Base-by-base conservation (phyloP, 2,888 invertebrate species). In the Congeria kusceri region DNA sequence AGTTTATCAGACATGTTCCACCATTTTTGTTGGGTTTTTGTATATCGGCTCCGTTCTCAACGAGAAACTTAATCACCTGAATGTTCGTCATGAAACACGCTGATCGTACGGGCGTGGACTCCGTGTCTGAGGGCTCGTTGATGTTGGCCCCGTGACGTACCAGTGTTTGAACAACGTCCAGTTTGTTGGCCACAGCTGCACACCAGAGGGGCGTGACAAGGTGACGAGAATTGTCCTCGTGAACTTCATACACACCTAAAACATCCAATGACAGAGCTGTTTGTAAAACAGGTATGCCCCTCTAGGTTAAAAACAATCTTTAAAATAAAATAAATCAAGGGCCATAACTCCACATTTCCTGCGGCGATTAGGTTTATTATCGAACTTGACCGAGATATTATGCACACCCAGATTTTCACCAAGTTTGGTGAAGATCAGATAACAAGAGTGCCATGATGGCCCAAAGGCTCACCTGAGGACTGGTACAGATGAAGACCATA, bases 1-100 rank as follows among this genome's bases (percentile, higher is more conserved):
- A 96, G 94, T 98, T 98, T 89, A 98, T 98, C 81, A 98, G 95
- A 93, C 98, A 98, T 0, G 98, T 98, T 77, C 98, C 98, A 74
- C 98, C 98, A 94, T 97, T 97, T 93, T 96, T 96, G 94, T 98
- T 98, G 5, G 98, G 95, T 86, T 95, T 95, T 88, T 96, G 95
- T 86, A 97, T 96, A 72, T 94, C 90, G 0, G 93, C 93, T 13
- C 92, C 92, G 67, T 92, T 84, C 25, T 91, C 91, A 3, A 93
- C 91, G 5, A 93, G 85, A 61, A 87, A 91, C 69, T 88, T 90
- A 70, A 91, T 91, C 20, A 91, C 86, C 3, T 89, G 87, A 7
- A 89, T 85, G 82, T 92, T 92, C 44, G 90, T 90, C 97, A 98
- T 97, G 94, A 97, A 98, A 94, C 98, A 98, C 15, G 98, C 97